Percentiles rank a stretch among this genome's conserved stretches.
Evolutionary conservation across 2,797 vertebrate genomes (phyloP).

Genomic region (Tenualosa ilisha): DNA sequence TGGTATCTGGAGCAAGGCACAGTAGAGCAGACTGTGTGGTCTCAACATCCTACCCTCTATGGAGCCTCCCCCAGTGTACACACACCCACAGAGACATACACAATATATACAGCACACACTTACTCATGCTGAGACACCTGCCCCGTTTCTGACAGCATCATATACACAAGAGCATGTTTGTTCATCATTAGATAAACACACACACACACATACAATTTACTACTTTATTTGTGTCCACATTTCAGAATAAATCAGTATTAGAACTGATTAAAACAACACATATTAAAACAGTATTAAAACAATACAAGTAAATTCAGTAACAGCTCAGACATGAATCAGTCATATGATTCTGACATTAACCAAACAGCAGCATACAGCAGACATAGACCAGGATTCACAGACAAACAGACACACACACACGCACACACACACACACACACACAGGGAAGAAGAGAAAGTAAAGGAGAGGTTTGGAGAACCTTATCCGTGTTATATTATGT

Average conservation of each 20-base stretch:
- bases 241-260: neutral
- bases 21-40: neutral
- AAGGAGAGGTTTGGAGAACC: too few species aligned
- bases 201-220: slow-evolving; percentile 3
- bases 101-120: neutral
- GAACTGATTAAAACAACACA: neutral
- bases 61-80: neutral
- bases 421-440: slow-evolving; percentile 5
- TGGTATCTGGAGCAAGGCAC: neutral
- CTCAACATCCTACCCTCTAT: neutral
- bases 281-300: neutral
- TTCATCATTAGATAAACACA: neutral
- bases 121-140: neutral
- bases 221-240: too few species aligned
- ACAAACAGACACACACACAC: neutral
- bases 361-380: too few species aligned
- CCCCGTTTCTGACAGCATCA: neutral
- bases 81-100: neutral
- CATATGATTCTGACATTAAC: too few species aligned
- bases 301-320: too few species aligned
- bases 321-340: too few species aligned
- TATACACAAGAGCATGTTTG: neutral
- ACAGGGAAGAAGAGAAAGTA: neutral
- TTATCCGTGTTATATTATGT: neutral
- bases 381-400: neutral